These are phyloP conservation scores for Panthera uncia DNA, from an alignment of 2,113 vertebrate genomes.

Conservation along the genomic window DNA sequence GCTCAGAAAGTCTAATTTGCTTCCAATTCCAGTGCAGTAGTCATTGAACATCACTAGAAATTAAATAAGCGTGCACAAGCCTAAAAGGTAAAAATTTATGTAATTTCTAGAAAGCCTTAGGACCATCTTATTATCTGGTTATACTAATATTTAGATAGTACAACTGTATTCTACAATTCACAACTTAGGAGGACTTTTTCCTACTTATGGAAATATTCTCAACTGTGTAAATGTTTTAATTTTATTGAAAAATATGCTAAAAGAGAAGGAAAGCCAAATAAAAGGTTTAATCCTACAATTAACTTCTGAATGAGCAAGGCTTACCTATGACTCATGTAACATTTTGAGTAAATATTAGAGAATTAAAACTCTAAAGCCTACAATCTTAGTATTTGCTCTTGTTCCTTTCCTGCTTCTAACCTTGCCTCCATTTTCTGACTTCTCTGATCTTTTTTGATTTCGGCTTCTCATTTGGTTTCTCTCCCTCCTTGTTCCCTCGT, in stretches of 20 bases:
- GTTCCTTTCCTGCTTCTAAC: slow-evolving; percentile 8
- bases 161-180: slow-evolving; percentile 27
- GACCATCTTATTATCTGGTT: neutral
- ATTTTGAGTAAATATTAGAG: slow-evolving; percentile 26
- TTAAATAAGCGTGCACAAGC: neutral
- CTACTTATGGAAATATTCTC: slow-evolving; percentile 36
- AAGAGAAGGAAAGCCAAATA: slow-evolving; percentile 43
- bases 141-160: slow-evolving; percentile 10
- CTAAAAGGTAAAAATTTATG: slow-evolving; percentile 32
- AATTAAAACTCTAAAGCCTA: slow-evolving; percentile 40
- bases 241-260: slow-evolving; percentile 46
- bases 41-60: slow-evolving; percentile 40
- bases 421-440: slow-evolving; percentile 16
- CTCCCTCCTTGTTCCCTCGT: neutral
- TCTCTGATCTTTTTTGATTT: neutral
- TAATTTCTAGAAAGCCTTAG: slow-evolving; percentile 24
- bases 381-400: slow-evolving; percentile 11
- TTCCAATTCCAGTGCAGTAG: slow-evolving; percentile 19
- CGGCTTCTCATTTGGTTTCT: slow-evolving; percentile 9
- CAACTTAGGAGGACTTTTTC: neutral
- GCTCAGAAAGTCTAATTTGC: slow-evolving; percentile 29
- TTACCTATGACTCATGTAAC: slow-evolving; percentile 20
- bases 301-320: slow-evolving; percentile 29
- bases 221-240: slow-evolving; percentile 43
- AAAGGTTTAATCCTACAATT: slow-evolving; percentile 56